These are phyloP conservation scores for Parauchenoglanis ngamensis DNA, from an alignment of 2,797 vertebrate genomes.

Conservation along the genomic window DNA sequence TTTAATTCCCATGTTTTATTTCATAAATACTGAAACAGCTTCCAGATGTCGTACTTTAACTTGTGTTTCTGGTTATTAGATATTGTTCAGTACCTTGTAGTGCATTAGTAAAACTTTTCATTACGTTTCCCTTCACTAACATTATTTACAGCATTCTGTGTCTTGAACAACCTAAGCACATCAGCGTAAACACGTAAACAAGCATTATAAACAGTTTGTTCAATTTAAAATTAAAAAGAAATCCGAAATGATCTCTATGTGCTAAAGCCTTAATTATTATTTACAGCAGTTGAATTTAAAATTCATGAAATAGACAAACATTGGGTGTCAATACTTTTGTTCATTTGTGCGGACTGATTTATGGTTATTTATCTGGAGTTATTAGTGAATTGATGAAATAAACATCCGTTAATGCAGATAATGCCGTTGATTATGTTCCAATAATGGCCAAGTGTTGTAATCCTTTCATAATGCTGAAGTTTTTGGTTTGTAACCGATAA, in stretches of 20 bases:
- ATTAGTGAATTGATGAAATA: not conserved
- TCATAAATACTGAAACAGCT: too few species aligned
- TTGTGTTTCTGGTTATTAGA: too few species aligned
- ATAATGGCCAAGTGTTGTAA: not conserved
- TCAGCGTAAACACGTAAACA: too few species aligned
- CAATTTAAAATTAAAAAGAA: not conserved
- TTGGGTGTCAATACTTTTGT: not conserved
- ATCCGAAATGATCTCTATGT: not conserved
- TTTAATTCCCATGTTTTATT: too few species aligned
- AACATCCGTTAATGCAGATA: not conserved
- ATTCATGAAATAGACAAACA: not conserved
- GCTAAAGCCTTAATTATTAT: not conserved
- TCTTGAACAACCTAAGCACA: too few species aligned
- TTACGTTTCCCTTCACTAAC: too few species aligned
- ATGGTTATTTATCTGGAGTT: not conserved
- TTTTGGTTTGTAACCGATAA: not conserved
- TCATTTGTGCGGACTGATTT: not conserved
- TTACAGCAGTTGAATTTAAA: not conserved
- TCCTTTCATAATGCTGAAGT: not conserved
- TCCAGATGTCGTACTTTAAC: too few species aligned
- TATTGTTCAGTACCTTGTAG: too few species aligned
- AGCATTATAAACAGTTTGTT: not conserved
- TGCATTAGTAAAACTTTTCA: too few species aligned
- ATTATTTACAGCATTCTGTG: too few species aligned
- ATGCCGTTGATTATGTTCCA: not conserved